Conservation (phyloP, 2,113 vertebrate genomes). For the Beaufortia kweichowensis region DNA sequence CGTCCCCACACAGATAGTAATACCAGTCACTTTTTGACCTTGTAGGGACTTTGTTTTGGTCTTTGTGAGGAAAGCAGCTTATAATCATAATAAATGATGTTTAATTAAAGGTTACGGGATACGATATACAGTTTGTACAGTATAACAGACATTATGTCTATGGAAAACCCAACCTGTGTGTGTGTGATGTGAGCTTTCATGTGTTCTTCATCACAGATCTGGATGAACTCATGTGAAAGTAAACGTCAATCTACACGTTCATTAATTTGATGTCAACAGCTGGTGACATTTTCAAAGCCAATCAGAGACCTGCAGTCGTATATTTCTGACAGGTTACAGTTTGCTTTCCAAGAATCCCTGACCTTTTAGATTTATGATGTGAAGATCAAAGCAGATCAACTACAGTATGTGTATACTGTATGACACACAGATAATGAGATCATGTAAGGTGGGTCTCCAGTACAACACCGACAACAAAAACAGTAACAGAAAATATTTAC, state of each 20-base stretch:
- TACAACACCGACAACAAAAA: too few relatives aligned
- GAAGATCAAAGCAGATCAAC: neutral
- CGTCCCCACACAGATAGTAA: neutral
- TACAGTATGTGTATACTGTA: neutral
- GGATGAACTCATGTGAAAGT: slow-evolving; percentile 41
- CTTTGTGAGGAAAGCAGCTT: too few relatives aligned
- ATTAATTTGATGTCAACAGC: slow-evolving; percentile 31
- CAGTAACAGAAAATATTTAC: too few relatives aligned
- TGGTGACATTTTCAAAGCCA: slow-evolving; percentile 55
- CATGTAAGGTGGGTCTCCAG: too few relatives aligned
- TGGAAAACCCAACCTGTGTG: too few relatives aligned
- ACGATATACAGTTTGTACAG: too few relatives aligned
- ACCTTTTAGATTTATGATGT: slow-evolving; percentile 18
- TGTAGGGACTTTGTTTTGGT: too few relatives aligned
- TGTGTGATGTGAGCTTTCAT: slow-evolving; percentile 7
- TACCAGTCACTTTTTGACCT: too few relatives aligned
- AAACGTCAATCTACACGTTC: slow-evolving; percentile 53
- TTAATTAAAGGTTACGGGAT: too few relatives aligned
- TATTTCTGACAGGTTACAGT: neutral
- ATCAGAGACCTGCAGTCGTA: slow-evolving; percentile 52
- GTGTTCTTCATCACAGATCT: slow-evolving; percentile 30
- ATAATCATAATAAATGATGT: too few relatives aligned
- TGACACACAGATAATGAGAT: too few relatives aligned
- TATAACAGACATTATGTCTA: too few relatives aligned
- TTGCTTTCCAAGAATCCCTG: slow-evolving; percentile 26